These are phyloP conservation scores for Sicus ferrugineus DNA, from an alignment of 2,888 invertebrate species.

Conservation along the genomic window DNA sequence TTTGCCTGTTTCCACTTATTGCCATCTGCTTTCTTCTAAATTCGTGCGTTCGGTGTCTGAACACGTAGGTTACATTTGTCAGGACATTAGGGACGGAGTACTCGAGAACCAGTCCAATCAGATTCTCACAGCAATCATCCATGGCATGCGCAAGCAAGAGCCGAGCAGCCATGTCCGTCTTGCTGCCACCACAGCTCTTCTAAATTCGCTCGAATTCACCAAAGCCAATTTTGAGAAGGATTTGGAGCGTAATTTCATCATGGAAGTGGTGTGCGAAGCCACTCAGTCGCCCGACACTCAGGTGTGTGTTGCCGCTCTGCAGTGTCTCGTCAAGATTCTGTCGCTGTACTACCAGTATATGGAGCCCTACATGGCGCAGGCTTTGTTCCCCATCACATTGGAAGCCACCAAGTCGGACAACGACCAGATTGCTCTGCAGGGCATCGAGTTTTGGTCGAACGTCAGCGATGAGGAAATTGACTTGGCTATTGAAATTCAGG, in stretches of 20 bases:
- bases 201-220: constrained; percentile 98
- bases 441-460: constrained; percentile 99
- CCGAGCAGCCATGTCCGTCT: constrained; percentile 92
- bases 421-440: constrained; percentile 96
- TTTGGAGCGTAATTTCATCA: constrained; percentile 96
- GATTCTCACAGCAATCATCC: constrained; percentile 97
- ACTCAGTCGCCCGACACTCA: constrained; percentile 92
- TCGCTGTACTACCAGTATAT: constrained; percentile 98
- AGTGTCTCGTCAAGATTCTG: constrained; percentile 97
- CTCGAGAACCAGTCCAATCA: constrained; percentile 92
- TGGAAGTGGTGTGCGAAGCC: constrained; percentile 99
- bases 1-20: constrained; percentile 47
- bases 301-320: constrained; percentile 95
- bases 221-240: constrained; percentile 98
- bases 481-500: constrained; percentile 90
- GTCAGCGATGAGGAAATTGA: constrained; percentile 99
- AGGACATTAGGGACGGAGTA: constrained; percentile 95
- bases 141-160: constrained; percentile 96
- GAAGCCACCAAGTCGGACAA: constrained; percentile 98
- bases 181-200: constrained; percentile 95
- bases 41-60: constrained; percentile 52
- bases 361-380: constrained; percentile 99
- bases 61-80: constrained; percentile 81
- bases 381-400: constrained; percentile 95
- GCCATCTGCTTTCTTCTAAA: background rate